Percentiles rank a stretch among this genome's conserved stretches.
phyloP scores from a whole-genome alignment of 2,113 vertebrate genomes.

The Calyptomena viridis region DNA sequence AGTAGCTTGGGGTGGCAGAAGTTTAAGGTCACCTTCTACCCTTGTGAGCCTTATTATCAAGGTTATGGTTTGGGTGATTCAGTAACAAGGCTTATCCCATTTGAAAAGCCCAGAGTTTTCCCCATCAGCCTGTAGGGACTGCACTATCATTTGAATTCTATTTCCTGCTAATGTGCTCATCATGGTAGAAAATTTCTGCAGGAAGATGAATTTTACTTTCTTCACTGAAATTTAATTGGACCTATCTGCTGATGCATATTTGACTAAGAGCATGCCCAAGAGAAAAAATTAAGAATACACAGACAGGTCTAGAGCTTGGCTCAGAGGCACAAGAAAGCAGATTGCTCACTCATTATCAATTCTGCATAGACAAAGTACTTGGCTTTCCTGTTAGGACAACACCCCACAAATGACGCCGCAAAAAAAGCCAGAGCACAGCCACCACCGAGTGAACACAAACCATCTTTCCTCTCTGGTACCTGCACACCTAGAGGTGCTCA shows the following conservation, averaged over 20 bases:
- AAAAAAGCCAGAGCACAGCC: neutral
- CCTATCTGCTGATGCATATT: constrained; percentile 3
- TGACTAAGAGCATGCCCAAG: constrained; percentile 2
- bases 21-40: constrained; percentile 20
- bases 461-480: neutral
- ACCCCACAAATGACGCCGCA: rapidly evolving
- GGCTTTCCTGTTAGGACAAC: neutral
- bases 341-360: neutral
- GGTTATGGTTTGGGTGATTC: neutral
- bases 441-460: neutral
- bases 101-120: neutral
- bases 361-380: neutral
- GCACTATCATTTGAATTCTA: constrained; percentile 30
- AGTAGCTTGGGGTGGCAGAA: neutral
- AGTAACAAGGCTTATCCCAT: neutral
- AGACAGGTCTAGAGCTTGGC: neutral
- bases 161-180: constrained; percentile 51
- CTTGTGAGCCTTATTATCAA: neutral
- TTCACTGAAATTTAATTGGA: constrained; percentile 49
- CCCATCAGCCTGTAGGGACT: neutral
- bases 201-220: constrained; percentile 50
- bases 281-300: neutral
- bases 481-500: neutral
- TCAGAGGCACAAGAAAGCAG: neutral
- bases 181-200: constrained; percentile 44